phyloP scores from a whole-genome alignment of 2,113 vertebrate species.

The Pterocles gutturalis region DNA sequence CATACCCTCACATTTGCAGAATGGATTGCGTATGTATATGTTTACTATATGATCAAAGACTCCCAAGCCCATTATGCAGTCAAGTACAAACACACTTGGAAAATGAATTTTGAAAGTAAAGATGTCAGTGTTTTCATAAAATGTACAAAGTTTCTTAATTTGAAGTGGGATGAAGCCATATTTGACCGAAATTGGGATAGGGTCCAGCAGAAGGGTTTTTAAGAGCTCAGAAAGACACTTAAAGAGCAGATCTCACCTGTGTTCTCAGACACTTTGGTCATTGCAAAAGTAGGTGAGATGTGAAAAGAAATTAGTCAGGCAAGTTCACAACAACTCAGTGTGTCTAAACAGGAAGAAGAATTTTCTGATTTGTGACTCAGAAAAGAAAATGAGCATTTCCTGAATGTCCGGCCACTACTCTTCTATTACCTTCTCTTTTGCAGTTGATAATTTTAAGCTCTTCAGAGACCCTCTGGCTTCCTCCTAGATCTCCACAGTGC shows the following conservation, averaged over 20 bases:
- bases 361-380: not conserved
- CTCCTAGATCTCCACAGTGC: not conserved
- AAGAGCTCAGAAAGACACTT: not conserved
- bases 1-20: not conserved
- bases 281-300: not conserved
- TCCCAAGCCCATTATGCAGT: not conserved
- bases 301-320: not conserved
- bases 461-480: not conserved
- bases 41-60: not conserved
- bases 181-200: not conserved
- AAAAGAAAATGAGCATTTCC: not conserved
- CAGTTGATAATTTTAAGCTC: not conserved
- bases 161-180: not conserved
- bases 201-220: not conserved
- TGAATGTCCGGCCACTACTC: not conserved
- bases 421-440: not conserved
- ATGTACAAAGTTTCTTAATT: not conserved
- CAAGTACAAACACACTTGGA: not conserved
- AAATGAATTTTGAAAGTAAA: not conserved
- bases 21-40: accelerated
- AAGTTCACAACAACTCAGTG: not conserved
- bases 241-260: not conserved
- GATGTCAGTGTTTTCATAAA: not conserved
- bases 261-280: not conserved
- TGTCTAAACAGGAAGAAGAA: not conserved